Base-by-base conservation (phyloP, 2,888 invertebrate genomes). In the Drosophila formosana region DNA sequence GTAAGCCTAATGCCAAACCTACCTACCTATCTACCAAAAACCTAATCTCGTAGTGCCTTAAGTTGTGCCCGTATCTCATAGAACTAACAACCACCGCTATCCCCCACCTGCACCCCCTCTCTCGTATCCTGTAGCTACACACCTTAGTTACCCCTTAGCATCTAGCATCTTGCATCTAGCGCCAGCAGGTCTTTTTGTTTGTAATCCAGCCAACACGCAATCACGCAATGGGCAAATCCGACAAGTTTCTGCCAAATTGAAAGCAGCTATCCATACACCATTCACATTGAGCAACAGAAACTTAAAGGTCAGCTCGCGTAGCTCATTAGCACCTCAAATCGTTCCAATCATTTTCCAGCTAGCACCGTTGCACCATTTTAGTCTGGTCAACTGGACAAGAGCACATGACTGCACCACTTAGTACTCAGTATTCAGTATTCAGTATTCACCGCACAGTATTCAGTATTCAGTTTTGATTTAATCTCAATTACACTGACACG, bases 1-100 rank as follows among this genome's bases (percentile, higher is more conserved):
- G 91, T 91, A 91, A 91, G 91, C 88, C 78, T 81, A 80, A 67
- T 74, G 73, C 74, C 79, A 65, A 56, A 70, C 74, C 66, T 67
- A 71, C 69, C 80, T 75, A 58, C 46, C 60, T 57, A 64, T 18
- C 46, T 61, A 57, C 55, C 56, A 45, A 55, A 50, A 50, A 43
- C 49, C 60, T 28, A 62, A 23, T 34, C 37, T 47, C 37, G 57
- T 75, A 75, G 72, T 58, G 18, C 53, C 53, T 70, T 71, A 71
- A 70, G 52, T 69, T 55, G 69, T 61, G 43, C 58, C 56, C 58
- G 71, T 50, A 57, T 58, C 68, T 53, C 30, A 68, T 72, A 72
- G 23, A 23, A 55, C 55, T 56, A 56, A 45, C 28, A 11, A 25
- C 51, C 28, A 34, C 9, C 11, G 7, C 39, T 5, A 7, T 3